Evolutionary conservation across 1,140 invertebrate genomes (phyloP).

Genomic region (Ruditapes philippinarum): DNA sequence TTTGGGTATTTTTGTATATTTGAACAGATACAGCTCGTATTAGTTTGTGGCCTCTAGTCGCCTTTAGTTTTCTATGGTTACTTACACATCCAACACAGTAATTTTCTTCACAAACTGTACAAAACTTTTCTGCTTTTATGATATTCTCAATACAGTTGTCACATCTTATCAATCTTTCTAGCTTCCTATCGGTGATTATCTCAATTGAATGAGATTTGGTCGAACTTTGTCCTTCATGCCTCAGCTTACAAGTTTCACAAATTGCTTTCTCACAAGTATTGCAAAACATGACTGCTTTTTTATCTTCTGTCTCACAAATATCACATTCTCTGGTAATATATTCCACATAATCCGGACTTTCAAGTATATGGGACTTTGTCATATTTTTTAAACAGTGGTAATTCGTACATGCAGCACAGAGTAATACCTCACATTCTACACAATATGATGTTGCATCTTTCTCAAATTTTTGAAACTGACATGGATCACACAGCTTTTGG

Average conservation of each 20-base stretch:
- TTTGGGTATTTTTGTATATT: background rate
- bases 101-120: background rate
- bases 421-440: background rate
- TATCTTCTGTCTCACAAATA: background rate
- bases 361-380: background rate
- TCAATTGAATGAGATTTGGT: background rate
- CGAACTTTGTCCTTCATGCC: background rate
- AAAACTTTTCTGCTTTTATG: background rate
- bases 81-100: background rate
- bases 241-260: background rate
- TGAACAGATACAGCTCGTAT: background rate
- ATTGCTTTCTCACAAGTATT: background rate
- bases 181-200: background rate
- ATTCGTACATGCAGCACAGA: background rate
- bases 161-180: background rate
- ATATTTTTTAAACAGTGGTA: background rate
- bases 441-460: background rate
- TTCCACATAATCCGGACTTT: background rate
- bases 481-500: too few relatives aligned
- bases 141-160: background rate
- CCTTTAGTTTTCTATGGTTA: background rate
- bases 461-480: too few relatives aligned
- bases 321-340: background rate
- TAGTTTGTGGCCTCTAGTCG: background rate
- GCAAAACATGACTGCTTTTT: background rate